A percentile compares a stretch with the other conserved stretches of the same genome.
Conservation (phyloP, 2,113 vertebrate species). For the Ploceus nigricollis region DNA sequence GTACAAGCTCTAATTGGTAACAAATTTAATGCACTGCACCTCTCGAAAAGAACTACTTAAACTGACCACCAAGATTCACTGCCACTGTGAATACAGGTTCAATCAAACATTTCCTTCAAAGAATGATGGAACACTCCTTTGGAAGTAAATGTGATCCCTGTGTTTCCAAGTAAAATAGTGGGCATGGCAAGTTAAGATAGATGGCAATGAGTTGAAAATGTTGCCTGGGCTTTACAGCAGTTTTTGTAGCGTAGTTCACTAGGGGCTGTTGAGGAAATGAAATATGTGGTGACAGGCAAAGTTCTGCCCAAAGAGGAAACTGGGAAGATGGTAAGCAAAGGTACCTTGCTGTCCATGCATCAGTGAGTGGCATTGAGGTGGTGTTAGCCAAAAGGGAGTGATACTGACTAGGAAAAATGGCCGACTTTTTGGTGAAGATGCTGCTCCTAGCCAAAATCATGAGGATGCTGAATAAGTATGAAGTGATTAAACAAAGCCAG, state of each 20-base stretch:
- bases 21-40: neutral
- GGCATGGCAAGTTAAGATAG: neutral
- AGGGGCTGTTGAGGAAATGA: neutral
- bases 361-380: neutral
- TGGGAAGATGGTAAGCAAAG: neutral
- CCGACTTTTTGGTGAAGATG: neutral
- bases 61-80: neutral
- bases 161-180: neutral
- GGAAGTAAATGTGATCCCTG: neutral
- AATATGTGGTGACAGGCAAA: neutral
- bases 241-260: neutral
- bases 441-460: neutral
- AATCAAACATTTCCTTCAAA: neutral
- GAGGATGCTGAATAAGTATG: neutral
- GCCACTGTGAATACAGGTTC: neutral
- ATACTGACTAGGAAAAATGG: neutral
- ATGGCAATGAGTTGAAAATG: neutral
- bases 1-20: neutral
- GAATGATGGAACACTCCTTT: neutral
- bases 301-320: neutral
- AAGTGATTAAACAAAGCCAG: neutral
- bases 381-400: neutral
- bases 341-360: neutral
- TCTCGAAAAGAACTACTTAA: neutral
- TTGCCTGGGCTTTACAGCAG: neutral